These are phyloP conservation scores for Lasioglossum villosulum DNA, from an alignment of 2,888 invertebrate genomes.

Conservation along the genomic window DNA sequence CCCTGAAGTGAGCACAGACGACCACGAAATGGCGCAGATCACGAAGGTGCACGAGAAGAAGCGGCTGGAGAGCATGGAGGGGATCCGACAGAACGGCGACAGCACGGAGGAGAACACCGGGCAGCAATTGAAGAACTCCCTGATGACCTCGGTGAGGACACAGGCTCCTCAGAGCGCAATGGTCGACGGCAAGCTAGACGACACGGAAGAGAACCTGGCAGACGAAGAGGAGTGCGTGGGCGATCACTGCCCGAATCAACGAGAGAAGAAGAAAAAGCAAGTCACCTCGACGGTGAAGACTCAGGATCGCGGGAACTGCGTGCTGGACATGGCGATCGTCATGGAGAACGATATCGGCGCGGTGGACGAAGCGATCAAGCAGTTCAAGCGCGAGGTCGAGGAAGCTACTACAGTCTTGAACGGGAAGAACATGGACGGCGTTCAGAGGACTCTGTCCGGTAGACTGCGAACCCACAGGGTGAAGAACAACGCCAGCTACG, in stretches of 20 bases:
- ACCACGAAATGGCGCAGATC: constrained; percentile 66
- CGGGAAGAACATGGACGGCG: constrained; percentile 61
- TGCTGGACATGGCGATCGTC: constrained; percentile 78
- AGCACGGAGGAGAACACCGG: constrained; percentile 18
- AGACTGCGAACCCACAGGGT: constrained; percentile 68
- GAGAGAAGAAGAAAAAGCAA: constrained; percentile 67
- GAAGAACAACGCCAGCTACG: constrained; percentile 83
- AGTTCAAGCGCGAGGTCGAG: constrained; percentile 77
- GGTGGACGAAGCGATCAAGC: constrained; percentile 79
- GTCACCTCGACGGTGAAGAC: constrained; percentile 79
- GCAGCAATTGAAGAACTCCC: constrained; percentile 39
- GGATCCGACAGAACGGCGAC: constrained; percentile 32
- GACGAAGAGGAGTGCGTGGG: constrained; percentile 50
- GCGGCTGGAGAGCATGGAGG: constrained; percentile 44
- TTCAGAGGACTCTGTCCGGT: constrained; percentile 63
- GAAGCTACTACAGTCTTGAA: constrained; percentile 63
- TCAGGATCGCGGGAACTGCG: constrained; percentile 79
- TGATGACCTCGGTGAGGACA: constrained; percentile 74
- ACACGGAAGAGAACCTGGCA: constrained; percentile 20
- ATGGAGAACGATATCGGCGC: constrained; percentile 79
- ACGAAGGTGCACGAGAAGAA: constrained; percentile 36
- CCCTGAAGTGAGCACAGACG: constrained; percentile 38
- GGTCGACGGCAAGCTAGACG: constrained; percentile 33
- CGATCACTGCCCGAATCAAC: constrained; percentile 55
- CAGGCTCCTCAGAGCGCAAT: constrained; percentile 70